phyloP scores from a whole-genome alignment of 2,113 vertebrate genomes.

The Tychaedon coryphoeus region DNA sequence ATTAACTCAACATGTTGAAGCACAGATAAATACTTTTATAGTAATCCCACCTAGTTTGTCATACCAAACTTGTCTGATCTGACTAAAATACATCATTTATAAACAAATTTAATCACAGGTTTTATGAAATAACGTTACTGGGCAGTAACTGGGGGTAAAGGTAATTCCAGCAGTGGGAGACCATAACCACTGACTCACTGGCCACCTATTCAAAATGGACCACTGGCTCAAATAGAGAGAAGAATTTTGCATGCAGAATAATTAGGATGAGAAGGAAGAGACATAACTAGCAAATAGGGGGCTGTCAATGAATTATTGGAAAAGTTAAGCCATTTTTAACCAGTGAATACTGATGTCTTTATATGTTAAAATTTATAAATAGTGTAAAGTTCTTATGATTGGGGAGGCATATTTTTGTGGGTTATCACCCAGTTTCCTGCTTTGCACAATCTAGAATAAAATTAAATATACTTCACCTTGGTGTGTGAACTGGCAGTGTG shows the following conservation, averaged over 20 bases:
- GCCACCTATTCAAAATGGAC: background rate
- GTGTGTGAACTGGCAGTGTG: background rate
- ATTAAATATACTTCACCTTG: background rate
- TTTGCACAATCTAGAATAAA: background rate
- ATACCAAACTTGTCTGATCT: background rate
- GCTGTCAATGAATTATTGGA: background rate
- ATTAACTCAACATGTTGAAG: background rate
- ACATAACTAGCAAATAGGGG: fast-evolving
- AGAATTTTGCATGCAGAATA: background rate
- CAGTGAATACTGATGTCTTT: background rate
- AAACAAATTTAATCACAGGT: background rate
- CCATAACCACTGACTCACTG: background rate
- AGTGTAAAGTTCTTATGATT: background rate
- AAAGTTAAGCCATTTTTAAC: background rate
- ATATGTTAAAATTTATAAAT: background rate
- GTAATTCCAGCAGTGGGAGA: background rate
- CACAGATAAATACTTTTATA: background rate
- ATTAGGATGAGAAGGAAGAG: background rate
- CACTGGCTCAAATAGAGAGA: background rate
- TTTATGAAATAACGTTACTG: background rate
- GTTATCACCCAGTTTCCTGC: background rate
- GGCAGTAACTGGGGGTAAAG: background rate
- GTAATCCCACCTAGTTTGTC: background rate
- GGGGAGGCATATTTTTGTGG: fast-evolving
- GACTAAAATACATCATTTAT: background rate